Conservation (phyloP, 2,888 invertebrate genomes). For the Tethea ocularis region DNA sequence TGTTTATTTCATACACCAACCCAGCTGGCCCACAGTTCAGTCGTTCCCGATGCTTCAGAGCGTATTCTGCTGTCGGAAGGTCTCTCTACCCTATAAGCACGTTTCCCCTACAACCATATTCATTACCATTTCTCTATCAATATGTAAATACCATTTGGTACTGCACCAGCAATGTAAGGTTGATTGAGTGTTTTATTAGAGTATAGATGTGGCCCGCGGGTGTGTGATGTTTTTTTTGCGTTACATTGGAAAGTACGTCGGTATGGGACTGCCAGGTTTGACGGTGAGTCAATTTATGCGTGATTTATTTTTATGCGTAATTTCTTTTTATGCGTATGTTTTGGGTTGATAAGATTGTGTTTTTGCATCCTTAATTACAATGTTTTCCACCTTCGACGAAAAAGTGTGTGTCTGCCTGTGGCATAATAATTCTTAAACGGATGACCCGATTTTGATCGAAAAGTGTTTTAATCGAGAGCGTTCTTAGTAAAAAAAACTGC, state of each 20-base stretch:
- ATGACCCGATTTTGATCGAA: no score
- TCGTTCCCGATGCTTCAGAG: slow-evolving; percentile 73
- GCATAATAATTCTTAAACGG: no score
- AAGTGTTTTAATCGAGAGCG: no score
- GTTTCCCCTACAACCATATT: slow-evolving; percentile 19
- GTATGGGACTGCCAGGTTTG: slow-evolving; percentile 77
- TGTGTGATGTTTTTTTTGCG: slow-evolving; percentile 76
- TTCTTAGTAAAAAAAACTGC: no score
- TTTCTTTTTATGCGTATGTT: neutral
- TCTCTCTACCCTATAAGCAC: slow-evolving; percentile 38
- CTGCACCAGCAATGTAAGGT: slow-evolving; percentile 34
- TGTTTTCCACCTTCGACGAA: no score
- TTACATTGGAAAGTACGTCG: slow-evolving; percentile 62
- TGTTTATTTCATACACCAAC: slow-evolving; percentile 17
- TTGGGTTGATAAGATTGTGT: no score
- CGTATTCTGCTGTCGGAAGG: slow-evolving; percentile 80
- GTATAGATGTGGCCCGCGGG: slow-evolving; percentile 25
- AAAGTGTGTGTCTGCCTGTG: no score
- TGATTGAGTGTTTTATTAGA: slow-evolving; percentile 32
- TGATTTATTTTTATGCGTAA: neutral
- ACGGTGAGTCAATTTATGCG: slow-evolving; percentile 70
- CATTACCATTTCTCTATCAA: slow-evolving; percentile 31
- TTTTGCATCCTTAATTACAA: no score
- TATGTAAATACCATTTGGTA: slow-evolving; percentile 23
- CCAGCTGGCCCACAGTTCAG: slow-evolving; percentile 39